Evolutionary conservation across 2,888 invertebrate genomes (phyloP).

Genomic region (Nymphalis urticae): DNA sequence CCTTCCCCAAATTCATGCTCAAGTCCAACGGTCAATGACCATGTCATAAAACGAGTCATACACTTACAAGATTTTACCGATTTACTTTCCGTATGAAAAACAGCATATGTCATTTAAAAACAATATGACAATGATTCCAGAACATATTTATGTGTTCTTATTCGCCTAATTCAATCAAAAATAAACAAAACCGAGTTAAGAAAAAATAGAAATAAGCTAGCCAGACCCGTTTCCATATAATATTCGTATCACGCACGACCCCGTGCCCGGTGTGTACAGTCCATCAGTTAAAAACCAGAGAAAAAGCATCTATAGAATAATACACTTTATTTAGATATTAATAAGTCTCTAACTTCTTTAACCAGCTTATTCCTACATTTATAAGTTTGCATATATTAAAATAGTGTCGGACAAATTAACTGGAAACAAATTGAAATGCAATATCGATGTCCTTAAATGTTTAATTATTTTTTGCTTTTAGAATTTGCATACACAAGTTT

Average conservation of each 20-base stretch:
- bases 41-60: slow-evolving; percentile 40
- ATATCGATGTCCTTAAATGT: background rate
- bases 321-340: slow-evolving; percentile 23
- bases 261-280: slow-evolving; percentile 38
- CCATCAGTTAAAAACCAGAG: slow-evolving; percentile 29
- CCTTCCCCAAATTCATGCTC: slow-evolving; percentile 54
- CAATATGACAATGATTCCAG: background rate
- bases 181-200: background rate
- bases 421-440: slow-evolving; percentile 2
- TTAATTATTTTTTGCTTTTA: background rate
- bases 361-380: background rate
- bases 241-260: slow-evolving; percentile 58
- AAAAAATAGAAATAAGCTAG: slow-evolving; percentile 18
- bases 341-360: slow-evolving; percentile 12
- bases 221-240: slow-evolving; percentile 45
- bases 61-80: slow-evolving; percentile 30
- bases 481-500: background rate
- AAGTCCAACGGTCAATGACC: slow-evolving; percentile 69
- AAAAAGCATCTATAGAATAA: slow-evolving; percentile 24
- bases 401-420: slow-evolving; percentile 2
- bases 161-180: background rate
- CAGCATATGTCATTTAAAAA: background rate
- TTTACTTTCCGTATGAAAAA: slow-evolving; percentile 19
- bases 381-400: background rate
- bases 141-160: too few species aligned